A percentile compares a stretch with the other conserved stretches of the same genome.
Evolutionary conservation across 1,140 invertebrate genomes (phyloP).

Genomic region (Doryteuthis pealeii): DNA sequence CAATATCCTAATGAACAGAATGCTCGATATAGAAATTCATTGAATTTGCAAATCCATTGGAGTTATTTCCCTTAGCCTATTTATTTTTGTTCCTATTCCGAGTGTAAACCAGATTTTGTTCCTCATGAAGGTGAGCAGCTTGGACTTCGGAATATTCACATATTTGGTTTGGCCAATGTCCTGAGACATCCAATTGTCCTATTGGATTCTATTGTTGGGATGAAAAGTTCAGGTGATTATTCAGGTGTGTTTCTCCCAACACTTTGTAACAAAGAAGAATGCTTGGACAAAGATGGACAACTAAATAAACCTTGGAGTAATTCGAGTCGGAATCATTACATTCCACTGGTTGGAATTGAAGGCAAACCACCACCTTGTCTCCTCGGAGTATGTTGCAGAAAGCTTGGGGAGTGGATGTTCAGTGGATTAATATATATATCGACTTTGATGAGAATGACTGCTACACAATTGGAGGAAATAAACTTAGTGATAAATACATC

Average conservation of each 20-base stretch:
- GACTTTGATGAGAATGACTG: constrained; percentile 56
- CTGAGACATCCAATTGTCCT: constrained; percentile 61
- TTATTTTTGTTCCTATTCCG: too few species aligned
- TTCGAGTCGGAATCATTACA: constrained; percentile 59
- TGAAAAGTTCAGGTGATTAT: constrained; percentile 59
- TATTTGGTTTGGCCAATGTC: constrained; percentile 64
- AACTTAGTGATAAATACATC: too few species aligned
- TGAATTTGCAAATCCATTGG: too few species aligned
- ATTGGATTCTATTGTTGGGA: constrained; percentile 60
- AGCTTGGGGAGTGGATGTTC: constrained; percentile 61
- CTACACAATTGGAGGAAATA: constrained; percentile 58
- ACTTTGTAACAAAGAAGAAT: constrained; percentile 48
- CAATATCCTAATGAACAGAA: too few species aligned
- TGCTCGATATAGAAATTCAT: too few species aligned
- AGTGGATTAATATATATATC: constrained; percentile 57
- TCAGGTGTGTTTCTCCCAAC: constrained; percentile 60
- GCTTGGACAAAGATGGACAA: constrained; percentile 49
- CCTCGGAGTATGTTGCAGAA: constrained; percentile 59
- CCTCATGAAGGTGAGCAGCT: constrained; percentile 59
- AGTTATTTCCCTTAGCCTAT: too few species aligned
- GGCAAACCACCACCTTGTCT: constrained; percentile 56
- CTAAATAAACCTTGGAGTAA: constrained; percentile 62
- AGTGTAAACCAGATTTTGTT: constrained; percentile 62
- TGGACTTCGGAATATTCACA: constrained; percentile 63
- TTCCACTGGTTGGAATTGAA: constrained; percentile 59